These are phyloP conservation scores for Chironomus striatipennis DNA, from an alignment of 1,140 invertebrate genomes.

Conservation along the genomic window DNA sequence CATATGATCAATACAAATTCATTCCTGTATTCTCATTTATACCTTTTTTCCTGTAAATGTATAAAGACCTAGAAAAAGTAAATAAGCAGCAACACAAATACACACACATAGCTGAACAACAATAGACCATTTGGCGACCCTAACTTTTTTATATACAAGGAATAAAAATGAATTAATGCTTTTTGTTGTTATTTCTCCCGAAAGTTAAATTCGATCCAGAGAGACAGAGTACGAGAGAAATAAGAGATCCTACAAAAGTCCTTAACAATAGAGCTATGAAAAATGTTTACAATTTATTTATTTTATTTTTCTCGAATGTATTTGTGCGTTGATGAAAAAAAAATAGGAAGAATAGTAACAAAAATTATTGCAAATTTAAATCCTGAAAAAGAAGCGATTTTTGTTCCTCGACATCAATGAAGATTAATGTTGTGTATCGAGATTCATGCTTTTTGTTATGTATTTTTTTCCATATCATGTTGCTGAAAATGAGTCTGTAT, in stretches of 20 bases:
- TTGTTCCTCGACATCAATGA: background rate
- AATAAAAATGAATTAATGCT: conserved; percentile 2
- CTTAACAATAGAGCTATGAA: conserved; percentile 14
- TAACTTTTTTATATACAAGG: background rate
- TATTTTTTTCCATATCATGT: too few relatives aligned
- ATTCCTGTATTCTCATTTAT: background rate
- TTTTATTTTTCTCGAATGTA: too few relatives aligned
- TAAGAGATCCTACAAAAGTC: background rate
- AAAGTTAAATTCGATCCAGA: conserved; percentile 20
- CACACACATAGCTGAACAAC: background rate
- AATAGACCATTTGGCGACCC: conserved; percentile 23
- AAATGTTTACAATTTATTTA: background rate
- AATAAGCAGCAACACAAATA: background rate
- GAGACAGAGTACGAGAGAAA: background rate
- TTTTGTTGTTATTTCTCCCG: background rate
- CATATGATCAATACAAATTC: background rate
- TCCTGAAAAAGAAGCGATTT: background rate
- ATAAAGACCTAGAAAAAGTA: background rate
- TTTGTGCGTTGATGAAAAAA: background rate
- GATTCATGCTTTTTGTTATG: background rate
- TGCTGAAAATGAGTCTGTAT: background rate
- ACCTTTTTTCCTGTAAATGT: background rate
- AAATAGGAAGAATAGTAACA: too few relatives aligned
- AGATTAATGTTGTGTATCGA: conserved; percentile 11
- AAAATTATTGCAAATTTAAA: background rate